Evolutionary conservation across 2,888 invertebrate genomes (phyloP), one percentile per base, ranked within the genome.

Genomic region (Cheilosia scutellata): DNA sequence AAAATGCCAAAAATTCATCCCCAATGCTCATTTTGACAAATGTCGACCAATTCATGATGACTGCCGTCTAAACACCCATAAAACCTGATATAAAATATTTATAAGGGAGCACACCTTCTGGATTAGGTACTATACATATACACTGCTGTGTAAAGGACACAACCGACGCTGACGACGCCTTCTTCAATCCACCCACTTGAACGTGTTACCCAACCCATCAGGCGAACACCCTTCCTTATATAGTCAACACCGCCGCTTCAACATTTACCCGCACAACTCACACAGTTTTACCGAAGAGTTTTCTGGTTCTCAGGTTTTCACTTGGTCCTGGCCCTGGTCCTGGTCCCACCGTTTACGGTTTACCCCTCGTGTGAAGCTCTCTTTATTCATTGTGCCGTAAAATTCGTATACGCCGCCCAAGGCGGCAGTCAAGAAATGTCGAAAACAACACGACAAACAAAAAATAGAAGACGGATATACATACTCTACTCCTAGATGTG

Each of bases 21-120:
- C 71, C 29, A 42, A 51, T 66, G 71, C 47, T 80, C 74, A 33
- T 68, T 80, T 72, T 80, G 80, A 80, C 74, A 80, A 80, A 80
- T 74, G 80, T 68, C 80, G 66, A 74, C 80, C 80, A 80, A 80
- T 80, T 80, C 80, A 80, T 80, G 78, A 79, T 72, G 78, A 79
- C 78, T 79, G 71, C 72, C 78, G 53, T 68, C 80, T 80, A 80
- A 80, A 74, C 80, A 80, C 60, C 80, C 72, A 80, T 80, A 80
- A 80, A 80, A 74, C 74, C 66, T 74, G 80, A 68, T 80, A 80
- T 74, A 68, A 80, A 74, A 74, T 80, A 72, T 74, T 80, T 80
- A 80, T 80, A 68, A 80, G 80, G 42, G 74, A 74, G 60, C 66
- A 80, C 80, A 80, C 80, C 80, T 80, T 80, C 74, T 74, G 74